Base-by-base conservation (phyloP, 2,888 invertebrate genomes). In the Bellardia bayeri region DNA sequence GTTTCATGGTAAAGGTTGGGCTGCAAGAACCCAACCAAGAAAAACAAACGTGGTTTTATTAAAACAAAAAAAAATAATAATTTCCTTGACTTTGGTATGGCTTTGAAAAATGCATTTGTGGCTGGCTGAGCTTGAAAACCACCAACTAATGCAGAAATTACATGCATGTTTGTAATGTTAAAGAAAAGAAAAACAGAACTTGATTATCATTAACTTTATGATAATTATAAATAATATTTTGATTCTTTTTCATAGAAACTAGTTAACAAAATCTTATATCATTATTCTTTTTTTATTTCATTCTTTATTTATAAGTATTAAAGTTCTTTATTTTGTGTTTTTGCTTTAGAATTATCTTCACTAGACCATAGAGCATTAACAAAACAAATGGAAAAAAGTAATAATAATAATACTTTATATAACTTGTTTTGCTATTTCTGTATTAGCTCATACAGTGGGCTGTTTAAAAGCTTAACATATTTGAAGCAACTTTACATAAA, bases 11-110 rank as follows among this genome's bases (percentile, higher is more conserved):
- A 85, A 85, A 85, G 85, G 85, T 85, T 85, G 75, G 80, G 69
- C 80, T 75, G 23, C 69, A 80, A 80, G 68, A 80, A 80, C 75
- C 80, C 68, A 82, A 71, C 75, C 56, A 81, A 75, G 69, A 81
- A 75, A 85, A 76, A 69, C 76, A 83, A 80, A 76, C 83, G 79
- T 80, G 83, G 81, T 82, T 76, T 74, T 64, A 69, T 42, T 56
- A 45, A 45, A 45, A 13, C 8, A 64, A 68, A 51, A 64, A 45
- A 45, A 13, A 45, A 45, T 86, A 83, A 88, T 88, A 88, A 88
- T 88, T 88, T 88, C 88, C 88, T 88, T 88, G 88, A 88, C 88
- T 88, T 88, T 88, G 88, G 86, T 86, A 86, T 88, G 88, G 88
- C 85, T 88, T 88, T 87, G 87, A 87, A 87, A 87, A 87, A 82